Base-by-base conservation (phyloP, 2,797 vertebrate genomes). In the Tokudaia tokunoshimensis region DNA sequence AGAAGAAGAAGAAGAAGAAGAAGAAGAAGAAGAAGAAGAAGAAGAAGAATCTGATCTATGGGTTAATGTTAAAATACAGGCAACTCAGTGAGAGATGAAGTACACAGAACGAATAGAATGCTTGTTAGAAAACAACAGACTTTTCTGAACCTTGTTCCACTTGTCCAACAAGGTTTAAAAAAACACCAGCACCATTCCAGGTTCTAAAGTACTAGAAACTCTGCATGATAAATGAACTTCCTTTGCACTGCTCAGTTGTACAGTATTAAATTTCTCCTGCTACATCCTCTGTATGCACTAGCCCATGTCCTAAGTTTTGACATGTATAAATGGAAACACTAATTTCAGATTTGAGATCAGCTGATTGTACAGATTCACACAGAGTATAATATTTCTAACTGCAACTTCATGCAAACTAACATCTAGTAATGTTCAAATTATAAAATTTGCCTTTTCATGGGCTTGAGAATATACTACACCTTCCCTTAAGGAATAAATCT, bases 351-450 rank as follows among this genome's bases (percentile, higher is more conserved):
- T 88, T 31, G 47, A 55, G 84, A 91, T 94, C 12, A 82, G 50
- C 67, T 70, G 41, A 31, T 24, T 88, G 34, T 59, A 94, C 1
- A 65, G 74, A 86, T 47, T 89, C 13, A 47, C n/a, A 82, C 19
- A 37, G 47, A 93, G 13, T 65, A 59, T 41, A 86, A 41, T 90
- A 94, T 95, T 96, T 87, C 72, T 97, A 94, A 72, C 52, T 80
- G 57, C 0, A 94, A 88, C 37, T 95, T 96, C 94, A 95, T 87
- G 52, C 93, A 97, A 97, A 94, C 31, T 94, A 92, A 81, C 52
- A 96, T 91, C n/a, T 57, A 88, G 9, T 76, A 55, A 95, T 76
- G 44, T 70, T 96, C 63, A 96, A 87, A 67, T 47, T 94, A 63
- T 84, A 96, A 94, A 91, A 86, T 63, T 92, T 95, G 85, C 52